Evolutionary conservation across 1,140 invertebrate species (phyloP), one percentile per base, ranked within the genome.

Genomic region (Meloidogyne chitwoodi): DNA sequence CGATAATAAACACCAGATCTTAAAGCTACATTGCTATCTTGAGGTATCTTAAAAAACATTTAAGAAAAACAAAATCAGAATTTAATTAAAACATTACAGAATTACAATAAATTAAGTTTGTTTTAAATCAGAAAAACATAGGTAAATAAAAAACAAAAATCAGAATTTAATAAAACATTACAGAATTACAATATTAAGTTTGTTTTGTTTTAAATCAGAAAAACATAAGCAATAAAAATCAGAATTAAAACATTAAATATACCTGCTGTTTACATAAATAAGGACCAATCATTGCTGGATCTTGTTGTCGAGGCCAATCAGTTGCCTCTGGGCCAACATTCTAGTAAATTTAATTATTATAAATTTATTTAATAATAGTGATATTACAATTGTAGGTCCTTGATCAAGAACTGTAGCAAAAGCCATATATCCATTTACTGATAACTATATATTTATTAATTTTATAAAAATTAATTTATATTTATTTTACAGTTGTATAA

Each of bases 231-330:
- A n/a, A n/a, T n/a, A n/a, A n/a, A 38, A 38, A 38, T 8, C 3
- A 38, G 8, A 38, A 38, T 38, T 10, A 38, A 38, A 38, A 31
- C 29, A 31, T 31, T 38, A 8, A 38, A 38, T n/a, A n/a, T 44
- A 81, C 81, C 67, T 85, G 84, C 69, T 86, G 85, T 77, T 86
- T 86, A 70, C 85, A 86, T 14, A 86, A 77, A 77, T 81, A 86
- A 16, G 85, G 85, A 34, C 86, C 85, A 75, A 86, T 86, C 85
- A 86, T 86, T 8, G 85, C 85, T 34, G 85, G 85, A 79, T 86
- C 85, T 70, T 86, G 85, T 29, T 83, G 81, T 29, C 85, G 69
- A 19, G 85, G 85, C 85, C 85, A 86, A 77, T 87, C 85, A 22
- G 85, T 86, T 10, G 72, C 68, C 27, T 86, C 85, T n/a, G 85